phyloP scores from a whole-genome alignment of 2,113 vertebrate species.

The Bostrychus sinensis region DNA sequence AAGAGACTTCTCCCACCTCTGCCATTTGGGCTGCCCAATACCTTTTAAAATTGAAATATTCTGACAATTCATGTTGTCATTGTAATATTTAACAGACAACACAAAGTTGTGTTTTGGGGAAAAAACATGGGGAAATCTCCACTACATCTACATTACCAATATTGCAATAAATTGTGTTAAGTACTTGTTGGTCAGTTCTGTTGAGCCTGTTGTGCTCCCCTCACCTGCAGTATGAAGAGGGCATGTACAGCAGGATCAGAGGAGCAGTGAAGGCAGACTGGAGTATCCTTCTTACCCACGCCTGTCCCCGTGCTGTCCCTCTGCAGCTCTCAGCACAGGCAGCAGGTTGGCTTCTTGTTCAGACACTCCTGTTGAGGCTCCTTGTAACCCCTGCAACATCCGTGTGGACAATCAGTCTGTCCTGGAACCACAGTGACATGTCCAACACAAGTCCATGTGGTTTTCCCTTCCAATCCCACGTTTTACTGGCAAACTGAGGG shows the following conservation, averaged over 20 bases:
- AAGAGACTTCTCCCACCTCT: too few relatives aligned
- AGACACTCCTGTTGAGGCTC: slow-evolving; percentile 40
- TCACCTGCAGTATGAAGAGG: not conserved
- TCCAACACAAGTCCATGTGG: slow-evolving; percentile 45
- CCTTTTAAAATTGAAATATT: too few relatives aligned
- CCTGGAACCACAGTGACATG: slow-evolving; percentile 36
- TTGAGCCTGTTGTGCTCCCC: not conserved
- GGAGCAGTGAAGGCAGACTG: not conserved
- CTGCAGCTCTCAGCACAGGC: slow-evolving; percentile 7
- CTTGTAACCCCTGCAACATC: slow-evolving; percentile 38
- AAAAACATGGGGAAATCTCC: too few relatives aligned
- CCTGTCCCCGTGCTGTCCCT: not conserved
- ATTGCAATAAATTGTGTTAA: too few relatives aligned
- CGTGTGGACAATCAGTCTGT: slow-evolving; percentile 47
- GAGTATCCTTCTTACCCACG: not conserved
- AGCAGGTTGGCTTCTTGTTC: slow-evolving; percentile 38
- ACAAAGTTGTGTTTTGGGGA: too few relatives aligned
- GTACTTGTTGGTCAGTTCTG: too few relatives aligned
- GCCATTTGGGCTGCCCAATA: too few relatives aligned
- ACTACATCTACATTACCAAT: too few relatives aligned
- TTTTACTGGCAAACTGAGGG: slow-evolving; percentile 57
- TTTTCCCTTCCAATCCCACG: slow-evolving; percentile 46
- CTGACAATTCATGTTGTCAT: too few relatives aligned
- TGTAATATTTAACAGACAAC: too few relatives aligned
- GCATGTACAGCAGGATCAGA: too few relatives aligned